Evolutionary conservation across 2,113 vertebrate species (phyloP).

Genomic region (Chloroceryle aenea): DNA sequence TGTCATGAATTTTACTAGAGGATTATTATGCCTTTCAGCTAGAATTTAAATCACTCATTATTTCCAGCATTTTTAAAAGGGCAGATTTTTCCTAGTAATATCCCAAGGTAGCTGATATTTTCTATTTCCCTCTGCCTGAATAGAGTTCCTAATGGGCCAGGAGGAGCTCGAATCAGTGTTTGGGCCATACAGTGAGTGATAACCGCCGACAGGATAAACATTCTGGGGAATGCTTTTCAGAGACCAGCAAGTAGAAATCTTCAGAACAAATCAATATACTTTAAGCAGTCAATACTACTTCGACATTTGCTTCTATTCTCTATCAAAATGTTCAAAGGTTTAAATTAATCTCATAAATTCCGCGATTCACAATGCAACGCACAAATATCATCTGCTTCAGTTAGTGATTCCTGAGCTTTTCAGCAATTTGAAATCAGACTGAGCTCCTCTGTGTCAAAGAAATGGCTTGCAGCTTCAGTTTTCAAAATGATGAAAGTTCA

Average conservation of each 20-base stretch:
- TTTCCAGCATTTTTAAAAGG: background rate
- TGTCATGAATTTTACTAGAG: background rate
- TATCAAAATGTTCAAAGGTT: background rate
- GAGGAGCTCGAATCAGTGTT: background rate
- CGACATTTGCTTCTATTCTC: background rate
- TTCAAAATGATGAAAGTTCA: background rate
- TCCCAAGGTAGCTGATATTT: background rate
- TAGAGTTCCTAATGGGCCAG: background rate
- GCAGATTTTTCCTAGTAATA: background rate
- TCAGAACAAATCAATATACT: background rate
- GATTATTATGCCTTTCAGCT: background rate
- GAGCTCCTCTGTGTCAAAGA: background rate
- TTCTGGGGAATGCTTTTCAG: background rate
- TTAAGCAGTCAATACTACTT: background rate
- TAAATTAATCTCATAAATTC: background rate
- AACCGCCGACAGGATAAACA: background rate
- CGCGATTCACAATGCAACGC: background rate
- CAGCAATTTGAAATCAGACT: background rate
- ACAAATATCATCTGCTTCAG: background rate
- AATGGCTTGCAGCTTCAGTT: accelerated
- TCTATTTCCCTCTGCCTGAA: background rate
- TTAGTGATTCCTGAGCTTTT: background rate
- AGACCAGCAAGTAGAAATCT: background rate
- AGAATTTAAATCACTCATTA: background rate
- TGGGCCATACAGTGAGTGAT: background rate